Evolutionary conservation across 2,888 invertebrate genomes (phyloP), one percentile per base, ranked within the genome.

Genomic region (Melinopterus prodromus): DNA sequence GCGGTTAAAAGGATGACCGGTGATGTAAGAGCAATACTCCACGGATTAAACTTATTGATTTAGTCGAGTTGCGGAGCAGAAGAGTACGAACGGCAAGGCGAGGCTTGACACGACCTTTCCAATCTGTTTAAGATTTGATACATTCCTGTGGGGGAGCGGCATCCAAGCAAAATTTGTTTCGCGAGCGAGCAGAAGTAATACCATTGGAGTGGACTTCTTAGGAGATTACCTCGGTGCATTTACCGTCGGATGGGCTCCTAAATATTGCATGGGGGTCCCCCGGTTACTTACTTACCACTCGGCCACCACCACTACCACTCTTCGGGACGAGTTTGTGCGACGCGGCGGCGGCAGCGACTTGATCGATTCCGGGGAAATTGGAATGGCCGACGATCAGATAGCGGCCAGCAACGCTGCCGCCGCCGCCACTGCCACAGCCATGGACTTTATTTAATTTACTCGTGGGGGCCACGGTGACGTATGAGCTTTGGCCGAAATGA

Each of bases 381-480:
- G 86, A 87, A 87, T 86, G 86, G 86, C 86, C 86, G 83, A 84
- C 86, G 87, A 87, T 87, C 87, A 87, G 87, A 87, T 87, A 86
- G 69, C 79, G 71, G 36, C 75, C 71, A 35, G 35, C 36, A 36
- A 78, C 75, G 53, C 14, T 35, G 70, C 36, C 37, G 78, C 36
- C 37, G 78, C 72, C 83, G 84, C 85, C 85, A 26, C 26, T 26
- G 26, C 26, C 26, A 26, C 26, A 26, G 26, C 26, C 26, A 26
- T 26, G 86, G 87, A 88, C 87, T 87, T 88, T 88, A 88, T 88
- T 88, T 88, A 88, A 88, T 88, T 88, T 88, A 87, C 86, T 86
- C 85, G 84, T 84, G 86, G 82, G 82, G 81, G 88, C 84, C 84
- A 86, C 82, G 80, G 87, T 88, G 87, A 88, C 86, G 87, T 87